A percentile compares a stretch with the other conserved stretches of the same genome.
These are phyloP conservation scores for Arctocebus calabarensis DNA, from an alignment of 2,797 vertebrate species.

Conservation along the genomic window DNA sequence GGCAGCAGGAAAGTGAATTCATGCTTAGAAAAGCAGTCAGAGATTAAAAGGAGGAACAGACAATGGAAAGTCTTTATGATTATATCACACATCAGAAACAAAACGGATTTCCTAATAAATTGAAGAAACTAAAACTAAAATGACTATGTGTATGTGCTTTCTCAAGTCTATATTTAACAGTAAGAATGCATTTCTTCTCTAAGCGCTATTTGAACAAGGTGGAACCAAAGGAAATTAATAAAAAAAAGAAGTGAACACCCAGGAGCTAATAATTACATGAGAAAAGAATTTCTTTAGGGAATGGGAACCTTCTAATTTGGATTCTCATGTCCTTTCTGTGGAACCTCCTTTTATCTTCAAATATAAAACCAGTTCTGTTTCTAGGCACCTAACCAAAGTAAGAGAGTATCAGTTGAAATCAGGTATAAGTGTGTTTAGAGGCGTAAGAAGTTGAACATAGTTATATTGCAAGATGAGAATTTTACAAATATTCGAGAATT, in stretches of 20 bases:
- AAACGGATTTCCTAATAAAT: slow-evolving; percentile 65
- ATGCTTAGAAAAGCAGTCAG: slow-evolving; percentile 60
- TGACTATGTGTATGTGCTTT: slow-evolving; percentile 60
- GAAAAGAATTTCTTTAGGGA: slow-evolving; percentile 57
- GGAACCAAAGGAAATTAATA: slow-evolving; percentile 54
- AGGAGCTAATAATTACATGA: slow-evolving; percentile 70
- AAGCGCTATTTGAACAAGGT: slow-evolving; percentile 51
- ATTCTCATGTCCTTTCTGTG: slow-evolving; percentile 38
- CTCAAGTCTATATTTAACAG: slow-evolving; percentile 65
- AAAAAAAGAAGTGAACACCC: slow-evolving; percentile 50
- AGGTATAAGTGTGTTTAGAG: slow-evolving; percentile 20
- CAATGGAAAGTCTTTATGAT: slow-evolving; percentile 67
- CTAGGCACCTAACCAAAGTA: slow-evolving; percentile 33
- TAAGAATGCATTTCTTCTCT: slow-evolving; percentile 66
- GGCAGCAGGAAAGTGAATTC: slow-evolving; percentile 57
- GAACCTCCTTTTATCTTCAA: not conserved
- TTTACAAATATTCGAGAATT: slow-evolving; percentile 24
- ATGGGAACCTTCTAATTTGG: slow-evolving; percentile 31
- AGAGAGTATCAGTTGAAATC: not conserved
- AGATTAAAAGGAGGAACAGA: slow-evolving; percentile 55
- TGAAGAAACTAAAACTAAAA: slow-evolving; percentile 72
- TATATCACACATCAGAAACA: slow-evolving; percentile 66
- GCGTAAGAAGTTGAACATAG: not conserved
- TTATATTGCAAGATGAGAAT: not conserved
- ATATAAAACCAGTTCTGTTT: slow-evolving; percentile 5